Percentiles rank a stretch among this genome's conserved stretches.
phyloP scores from a whole-genome alignment of 1,140 invertebrate species.

The Helicoverpa armigera region DNA sequence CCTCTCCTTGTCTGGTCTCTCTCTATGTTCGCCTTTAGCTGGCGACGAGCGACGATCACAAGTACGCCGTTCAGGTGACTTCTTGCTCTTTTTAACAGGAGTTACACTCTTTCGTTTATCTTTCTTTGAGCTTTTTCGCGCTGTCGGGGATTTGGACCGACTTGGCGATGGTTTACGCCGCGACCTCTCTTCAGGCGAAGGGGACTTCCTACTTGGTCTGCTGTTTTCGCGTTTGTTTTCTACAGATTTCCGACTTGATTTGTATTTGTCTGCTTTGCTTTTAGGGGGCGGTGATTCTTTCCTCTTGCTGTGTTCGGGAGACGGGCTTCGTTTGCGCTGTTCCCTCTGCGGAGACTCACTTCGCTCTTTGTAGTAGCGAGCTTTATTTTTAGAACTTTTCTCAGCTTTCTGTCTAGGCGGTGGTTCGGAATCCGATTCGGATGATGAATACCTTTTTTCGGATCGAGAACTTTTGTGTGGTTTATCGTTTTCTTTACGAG shows the following conservation, averaged over 20 bases:
- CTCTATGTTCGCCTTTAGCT: conserved; percentile 58
- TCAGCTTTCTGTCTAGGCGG: conserved; percentile 61
- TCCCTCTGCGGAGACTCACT: conserved; percentile 59
- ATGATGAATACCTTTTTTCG: conserved; percentile 61
- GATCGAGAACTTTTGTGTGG: conserved; percentile 66
- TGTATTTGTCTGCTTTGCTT: conserved; percentile 67
- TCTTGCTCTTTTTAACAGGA: conserved; percentile 64
- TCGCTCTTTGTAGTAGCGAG: conserved; percentile 64
- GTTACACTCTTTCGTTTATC: conserved; percentile 64
- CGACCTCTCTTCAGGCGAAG: conserved; percentile 59
- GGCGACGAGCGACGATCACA: conserved; percentile 60
- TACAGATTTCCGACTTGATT: conserved; percentile 57
- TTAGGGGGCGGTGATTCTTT: conserved; percentile 55
- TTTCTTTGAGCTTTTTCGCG: conserved; percentile 64
- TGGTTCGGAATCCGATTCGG: conserved; percentile 70
- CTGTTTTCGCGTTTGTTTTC: conserved; percentile 63
- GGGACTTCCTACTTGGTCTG: conserved; percentile 64
- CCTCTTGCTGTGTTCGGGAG: conserved; percentile 56
- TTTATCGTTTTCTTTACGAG: conserved; percentile 65
- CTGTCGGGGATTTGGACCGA: conserved; percentile 67
- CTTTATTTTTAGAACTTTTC: conserved; percentile 65
- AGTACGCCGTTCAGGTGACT: conserved; percentile 55
- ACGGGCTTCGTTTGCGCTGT: conserved; percentile 44
- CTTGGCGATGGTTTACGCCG: conserved; percentile 62
- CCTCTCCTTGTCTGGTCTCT: conserved; percentile 62